Percentiles rank a stretch among this genome's conserved stretches.
phyloP scores from a whole-genome alignment of 2,888 invertebrate species.

The Synergus gifuensis region DNA sequence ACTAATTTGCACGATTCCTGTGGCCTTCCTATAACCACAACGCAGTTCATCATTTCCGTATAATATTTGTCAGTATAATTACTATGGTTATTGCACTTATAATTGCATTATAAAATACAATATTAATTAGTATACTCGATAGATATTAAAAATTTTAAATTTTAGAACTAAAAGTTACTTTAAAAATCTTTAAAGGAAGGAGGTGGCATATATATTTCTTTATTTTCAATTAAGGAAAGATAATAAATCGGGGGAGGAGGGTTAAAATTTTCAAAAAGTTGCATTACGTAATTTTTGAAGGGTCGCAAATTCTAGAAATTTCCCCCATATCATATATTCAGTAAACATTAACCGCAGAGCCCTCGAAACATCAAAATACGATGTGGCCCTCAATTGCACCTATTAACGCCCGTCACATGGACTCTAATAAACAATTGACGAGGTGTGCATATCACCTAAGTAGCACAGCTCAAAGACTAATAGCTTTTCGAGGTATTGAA shows the following conservation, averaged over 20 bases:
- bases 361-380: neutral
- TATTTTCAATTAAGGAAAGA: too few species aligned
- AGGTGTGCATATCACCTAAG: neutral
- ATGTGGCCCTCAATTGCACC: neutral
- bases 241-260: too few species aligned
- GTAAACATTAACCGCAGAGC: neutral
- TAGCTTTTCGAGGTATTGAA: neutral
- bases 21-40: neutral
- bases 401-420: neutral
- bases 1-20: constrained; percentile 16
- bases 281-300: too few species aligned
- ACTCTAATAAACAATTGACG: neutral
- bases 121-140: too few species aligned
- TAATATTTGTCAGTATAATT: neutral
- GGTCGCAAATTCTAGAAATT: neutral
- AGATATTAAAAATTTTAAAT: neutral
- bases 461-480: neutral
- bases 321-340: neutral
- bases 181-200: neutral
- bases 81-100: neutral
- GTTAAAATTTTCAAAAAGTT: too few species aligned
- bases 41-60: neutral
- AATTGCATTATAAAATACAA: neutral
- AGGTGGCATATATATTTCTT: too few species aligned
- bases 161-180: neutral